Evolutionary conservation across 2,888 invertebrate species (phyloP), one percentile per base, ranked within the genome.

Genomic region (Deilephila elpenor): DNA sequence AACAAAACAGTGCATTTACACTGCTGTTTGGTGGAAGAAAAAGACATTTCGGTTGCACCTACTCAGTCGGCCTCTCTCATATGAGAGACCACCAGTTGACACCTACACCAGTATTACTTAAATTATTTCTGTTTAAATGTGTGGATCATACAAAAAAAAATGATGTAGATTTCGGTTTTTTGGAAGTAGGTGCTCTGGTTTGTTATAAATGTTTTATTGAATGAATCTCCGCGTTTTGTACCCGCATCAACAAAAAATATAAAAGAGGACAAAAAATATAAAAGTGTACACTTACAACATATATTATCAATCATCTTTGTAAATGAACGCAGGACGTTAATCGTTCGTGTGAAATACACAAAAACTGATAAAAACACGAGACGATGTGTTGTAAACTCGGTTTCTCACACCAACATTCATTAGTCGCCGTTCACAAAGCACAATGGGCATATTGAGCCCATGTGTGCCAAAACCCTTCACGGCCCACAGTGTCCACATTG

Each of bases 381-480:
- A 77, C 20, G 71, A 60, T 60, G 25, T 71, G 71, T 71, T 70
- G 59, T 59, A 71, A 59, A 76, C 75, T 67, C 75, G 78, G 76
- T 78, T 88, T 91, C 88, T 88, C 90, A 86, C 89, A 90, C 82
- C 82, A 82, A 86, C 88, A 88, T 88, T 84, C 86, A 91, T 92
- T 91, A 91, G 85, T 78, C 80, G 80, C 82, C 80, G 83, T 83
- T 83, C 80, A 87, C 87, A 87, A 85, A 85, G 84, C 86, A 91
- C 88, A 92, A 92, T 87, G 86, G 87, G 81, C 93, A 94, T 89
- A 88, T 92, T 92, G 93, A 84, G 82, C 86, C 89, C 94, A 93
- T 93, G 90, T 93, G 94, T 91, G 91, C 89, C 67, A 84, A 86
- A 90, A 88, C 89, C 89, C 88, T 90, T 88, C 88, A 89, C 88